Base-by-base conservation (phyloP, 2,888 invertebrate species). In the Catocala fraxini region DNA sequence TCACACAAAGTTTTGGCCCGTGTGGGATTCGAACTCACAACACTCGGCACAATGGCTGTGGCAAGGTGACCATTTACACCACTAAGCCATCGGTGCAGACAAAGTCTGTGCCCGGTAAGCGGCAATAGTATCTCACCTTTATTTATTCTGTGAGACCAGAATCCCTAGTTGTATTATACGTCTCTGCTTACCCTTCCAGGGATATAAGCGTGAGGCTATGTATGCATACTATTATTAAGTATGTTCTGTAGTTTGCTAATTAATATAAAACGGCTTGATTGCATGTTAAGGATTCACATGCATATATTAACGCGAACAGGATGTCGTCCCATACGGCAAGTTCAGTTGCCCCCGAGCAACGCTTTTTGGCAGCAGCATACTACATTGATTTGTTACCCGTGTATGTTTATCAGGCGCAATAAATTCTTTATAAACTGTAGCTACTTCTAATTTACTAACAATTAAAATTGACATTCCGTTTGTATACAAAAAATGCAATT, bases 251-350 rank as follows among this genome's bases (percentile, higher is more conserved):
- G 13, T 54, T 46, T 25, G 35, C 33, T 60, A 58, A 64, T 74
- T 55, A 68, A 49, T 45, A 57, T n/a, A 51, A 64, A 48, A 51
- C 39, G 49, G 53, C 49, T 73, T 67, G 57, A 64, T 63, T 65
- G 53, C 51, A 48, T 47, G 57, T 13, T 47, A 45, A 59, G 7
- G 39, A 34, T 61, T 61, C 56, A 48, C 46, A 62, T 48, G 47
- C 10, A 39, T 57, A 51, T 51, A 34, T 75, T 15, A 56, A 52
- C 46, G 39, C 65, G 52, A 60, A 54, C 56, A 71, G 73, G 72
- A 75, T 77, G 63, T 69, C 45, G 70, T 56, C 64, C 59, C 71
- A 70, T 77, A 75, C 73, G 75, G 75, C 64, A 52, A 47, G 47
- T 63, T 62, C 10, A 69, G 56, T 58, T 73, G 65, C 59, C 59